phyloP scores from a whole-genome alignment of 2,113 vertebrate genomes.

The Limanda limanda region DNA sequence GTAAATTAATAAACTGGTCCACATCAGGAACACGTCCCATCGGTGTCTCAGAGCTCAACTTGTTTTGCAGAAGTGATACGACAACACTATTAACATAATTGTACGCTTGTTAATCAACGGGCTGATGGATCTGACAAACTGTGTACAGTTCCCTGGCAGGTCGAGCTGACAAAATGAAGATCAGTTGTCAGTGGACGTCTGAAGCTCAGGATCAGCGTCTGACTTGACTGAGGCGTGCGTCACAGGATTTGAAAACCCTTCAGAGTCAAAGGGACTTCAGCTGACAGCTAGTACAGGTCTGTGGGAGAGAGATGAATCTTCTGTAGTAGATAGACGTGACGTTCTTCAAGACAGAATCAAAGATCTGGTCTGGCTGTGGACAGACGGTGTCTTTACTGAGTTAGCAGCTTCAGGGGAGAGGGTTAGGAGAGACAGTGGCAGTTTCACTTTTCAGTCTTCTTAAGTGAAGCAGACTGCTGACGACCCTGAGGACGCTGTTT shows the following conservation, averaged over 20 bases:
- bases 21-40: too few species aligned
- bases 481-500: slow-evolving; percentile 37
- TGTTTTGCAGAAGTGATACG: too few species aligned
- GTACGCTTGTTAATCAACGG: too few species aligned
- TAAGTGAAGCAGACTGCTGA: slow-evolving; percentile 48
- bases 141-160: too few species aligned
- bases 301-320: slow-evolving; percentile 64
- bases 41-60: too few species aligned
- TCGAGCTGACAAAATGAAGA: too few species aligned
- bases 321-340: slow-evolving; percentile 72
- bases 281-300: slow-evolving; percentile 22
- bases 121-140: too few species aligned
- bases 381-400: slow-evolving; percentile 5
- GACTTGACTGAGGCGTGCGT: background rate
- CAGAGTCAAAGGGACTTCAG: slow-evolving; percentile 13
- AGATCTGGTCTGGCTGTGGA: slow-evolving; percentile 15
- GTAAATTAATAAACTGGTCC: too few species aligned
- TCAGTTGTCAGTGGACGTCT: background rate
- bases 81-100: too few species aligned
- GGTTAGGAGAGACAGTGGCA: slow-evolving; percentile 2
- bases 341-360: slow-evolving; percentile 68
- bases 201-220: background rate
- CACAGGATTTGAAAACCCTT: background rate
- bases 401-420: slow-evolving; percentile 43
- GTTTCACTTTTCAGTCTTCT: slow-evolving; percentile 14